Base-by-base conservation (phyloP, 2,113 vertebrate genomes). In the Rhabdornis inornatus region DNA sequence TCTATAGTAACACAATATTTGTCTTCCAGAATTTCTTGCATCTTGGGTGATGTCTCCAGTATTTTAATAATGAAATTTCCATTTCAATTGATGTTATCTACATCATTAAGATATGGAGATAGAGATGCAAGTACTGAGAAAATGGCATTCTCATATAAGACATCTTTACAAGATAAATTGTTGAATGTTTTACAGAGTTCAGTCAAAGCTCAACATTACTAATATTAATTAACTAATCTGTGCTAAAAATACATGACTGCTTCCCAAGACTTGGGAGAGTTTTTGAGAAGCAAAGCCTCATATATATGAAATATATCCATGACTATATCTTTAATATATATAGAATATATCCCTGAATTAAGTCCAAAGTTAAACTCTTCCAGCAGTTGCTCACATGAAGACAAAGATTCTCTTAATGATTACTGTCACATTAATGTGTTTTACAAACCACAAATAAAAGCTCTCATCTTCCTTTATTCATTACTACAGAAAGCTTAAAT, bases 401-500 rank as follows among this genome's bases (percentile, higher is more conserved):
- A 56, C 23, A 76, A 89, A 79, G 19, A 87, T 69, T 64, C 85
- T 44, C 15, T 56, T 81, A 83, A 91, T 33, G 14, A 15, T 81
- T 92, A 76, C 53, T 91, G 45, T 23, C 25, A 50, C 6, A 45
- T 23, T 21, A 44, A 76, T 31, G 11, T 2, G 0, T 75, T 82
- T 81, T 77, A 64, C 17, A 89, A 83, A 86, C 37, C 23, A 85
- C 9, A 28, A 83, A 64, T 61, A 42, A 68, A 90, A 35, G 13
- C 19, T 42, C 40, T 15, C 40, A 42, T 10, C 47, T 55, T 94
- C 55, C 52, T 94, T 89, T 94, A 81, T 55, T 89, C 19, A 83
- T 89, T 77, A 79, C 28, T 92, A 95, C 45, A 74, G 64, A 94
- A 96, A 96, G 61, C 60, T 47, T 52, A 96, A 90, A 94, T 89